Percentiles rank a stretch among this genome's conserved stretches.
Evolutionary conservation across 2,797 vertebrate species (phyloP).

Genomic region (Salmo trutta): DNA sequence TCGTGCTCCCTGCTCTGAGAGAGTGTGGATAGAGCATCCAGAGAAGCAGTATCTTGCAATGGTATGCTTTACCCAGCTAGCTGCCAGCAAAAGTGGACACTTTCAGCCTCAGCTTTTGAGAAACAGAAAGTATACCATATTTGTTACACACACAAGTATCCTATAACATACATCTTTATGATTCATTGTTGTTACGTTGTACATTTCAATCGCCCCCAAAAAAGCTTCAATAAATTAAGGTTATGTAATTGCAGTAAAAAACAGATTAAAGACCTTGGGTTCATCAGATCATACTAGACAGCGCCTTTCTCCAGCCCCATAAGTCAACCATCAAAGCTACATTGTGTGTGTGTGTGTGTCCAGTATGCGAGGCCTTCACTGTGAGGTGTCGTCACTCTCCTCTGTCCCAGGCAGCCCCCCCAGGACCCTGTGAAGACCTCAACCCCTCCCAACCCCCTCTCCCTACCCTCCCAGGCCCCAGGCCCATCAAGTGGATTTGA

Average conservation of each 20-base stretch:
- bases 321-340: constrained; percentile 67
- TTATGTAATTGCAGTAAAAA: constrained; percentile 59
- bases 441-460: not conserved
- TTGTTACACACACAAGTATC: not conserved
- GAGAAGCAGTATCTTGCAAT: not conserved
- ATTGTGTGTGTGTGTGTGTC: constrained; percentile 43
- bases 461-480: not conserved
- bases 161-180: constrained; percentile 36
- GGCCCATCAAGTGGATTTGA: constrained; percentile 52
- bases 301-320: constrained; percentile 61
- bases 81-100: not conserved
- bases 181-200: not conserved
- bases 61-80: not conserved
- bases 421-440: constrained; percentile 25
- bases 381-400: constrained; percentile 61
- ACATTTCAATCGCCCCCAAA: constrained; percentile 52
- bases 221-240: constrained; percentile 37
- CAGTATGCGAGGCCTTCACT: constrained; percentile 24
- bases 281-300: constrained; percentile 66
- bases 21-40: constrained; percentile 17
- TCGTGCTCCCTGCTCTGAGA: constrained; percentile 16
- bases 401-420: constrained; percentile 50
- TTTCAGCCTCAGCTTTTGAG: not conserved
- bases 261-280: constrained; percentile 64
- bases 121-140: not conserved